Percentiles rank a stretch among this genome's conserved stretches.
Conservation (phyloP, 2,797 vertebrate species). For the Poliocrania exsul region DNA sequence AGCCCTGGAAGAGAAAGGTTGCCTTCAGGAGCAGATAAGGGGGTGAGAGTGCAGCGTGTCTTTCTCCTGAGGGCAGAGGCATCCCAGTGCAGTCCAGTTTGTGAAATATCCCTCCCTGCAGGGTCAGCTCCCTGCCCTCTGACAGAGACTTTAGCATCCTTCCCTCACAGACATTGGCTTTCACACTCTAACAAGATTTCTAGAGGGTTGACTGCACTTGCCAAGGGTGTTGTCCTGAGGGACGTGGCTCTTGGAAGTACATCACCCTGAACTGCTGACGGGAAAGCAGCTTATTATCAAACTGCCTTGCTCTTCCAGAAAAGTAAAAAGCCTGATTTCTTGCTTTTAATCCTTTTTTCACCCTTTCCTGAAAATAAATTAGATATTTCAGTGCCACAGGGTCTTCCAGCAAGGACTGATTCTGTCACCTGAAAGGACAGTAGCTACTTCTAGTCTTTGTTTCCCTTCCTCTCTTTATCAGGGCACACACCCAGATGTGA, state of each 20-base stretch:
- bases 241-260: not conserved
- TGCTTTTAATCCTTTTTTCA: conserved; percentile 53
- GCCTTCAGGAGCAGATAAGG: not conserved
- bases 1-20: not conserved
- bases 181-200: conserved; percentile 43
- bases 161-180: not conserved
- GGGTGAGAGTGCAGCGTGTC: not conserved
- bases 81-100: not conserved
- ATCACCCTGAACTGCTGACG: not conserved
- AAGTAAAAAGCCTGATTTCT: not conserved
- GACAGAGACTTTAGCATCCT: not conserved
- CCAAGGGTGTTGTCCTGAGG: not conserved
- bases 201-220: not conserved
- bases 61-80: not conserved
- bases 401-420: not conserved
- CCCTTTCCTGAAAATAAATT: conserved; percentile 50
- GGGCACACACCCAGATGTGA: not conserved
- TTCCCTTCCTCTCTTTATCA: not conserved
- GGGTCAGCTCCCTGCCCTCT: not conserved
- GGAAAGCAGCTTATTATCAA: conserved; percentile 17
- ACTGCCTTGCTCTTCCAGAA: not conserved
- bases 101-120: not conserved
- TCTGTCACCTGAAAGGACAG: not conserved
- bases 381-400: not conserved
- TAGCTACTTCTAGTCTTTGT: not conserved